A percentile compares a stretch with the other conserved stretches of the same genome.
Evolutionary conservation across 1,140 invertebrate species (phyloP).

Genomic region (Acromyrmex charruanus): DNA sequence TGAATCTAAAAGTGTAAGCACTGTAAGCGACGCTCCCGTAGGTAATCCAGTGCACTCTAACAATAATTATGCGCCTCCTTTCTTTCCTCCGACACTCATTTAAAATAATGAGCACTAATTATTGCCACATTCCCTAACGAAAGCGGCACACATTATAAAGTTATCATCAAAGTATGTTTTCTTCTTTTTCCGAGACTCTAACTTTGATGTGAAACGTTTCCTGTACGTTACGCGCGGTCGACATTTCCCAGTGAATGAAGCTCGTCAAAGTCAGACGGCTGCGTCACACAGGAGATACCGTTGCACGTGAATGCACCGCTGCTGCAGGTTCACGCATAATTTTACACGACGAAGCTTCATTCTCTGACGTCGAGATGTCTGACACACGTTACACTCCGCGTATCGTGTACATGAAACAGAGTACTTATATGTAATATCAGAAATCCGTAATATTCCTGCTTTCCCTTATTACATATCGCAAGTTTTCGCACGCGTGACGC

Average conservation of each 20-base stretch:
- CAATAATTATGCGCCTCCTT: not conserved
- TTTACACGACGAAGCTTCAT: conserved; percentile 31
- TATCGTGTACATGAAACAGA: not conserved
- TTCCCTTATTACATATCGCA: not conserved
- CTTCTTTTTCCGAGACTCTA: not conserved
- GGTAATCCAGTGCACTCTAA: not conserved
- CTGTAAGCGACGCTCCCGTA: not conserved
- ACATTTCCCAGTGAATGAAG: conserved; percentile 41
- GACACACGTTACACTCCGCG: not conserved
- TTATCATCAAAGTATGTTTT: not conserved
- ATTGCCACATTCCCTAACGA: not conserved
- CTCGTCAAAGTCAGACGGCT: conserved; percentile 51
- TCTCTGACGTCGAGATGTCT: conserved; percentile 23
- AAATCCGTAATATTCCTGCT: conserved; percentile 27
- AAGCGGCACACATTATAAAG: not conserved
- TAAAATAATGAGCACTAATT: not conserved
- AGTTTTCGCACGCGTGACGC: not conserved
- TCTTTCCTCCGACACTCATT: not conserved
- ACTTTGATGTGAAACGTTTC: conserved; percentile 28
- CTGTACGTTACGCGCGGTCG: conserved; percentile 21
- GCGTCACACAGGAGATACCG: conserved; percentile 56
- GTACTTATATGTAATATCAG: not conserved
- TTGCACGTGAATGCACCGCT: conserved; percentile 48
- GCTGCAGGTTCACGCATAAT: conserved; percentile 51
- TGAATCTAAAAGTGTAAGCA: not conserved